Conservation (phyloP, 35 echinoderm and acorn worm species). For the Hemicentrotus pulcherrimus region DNA sequence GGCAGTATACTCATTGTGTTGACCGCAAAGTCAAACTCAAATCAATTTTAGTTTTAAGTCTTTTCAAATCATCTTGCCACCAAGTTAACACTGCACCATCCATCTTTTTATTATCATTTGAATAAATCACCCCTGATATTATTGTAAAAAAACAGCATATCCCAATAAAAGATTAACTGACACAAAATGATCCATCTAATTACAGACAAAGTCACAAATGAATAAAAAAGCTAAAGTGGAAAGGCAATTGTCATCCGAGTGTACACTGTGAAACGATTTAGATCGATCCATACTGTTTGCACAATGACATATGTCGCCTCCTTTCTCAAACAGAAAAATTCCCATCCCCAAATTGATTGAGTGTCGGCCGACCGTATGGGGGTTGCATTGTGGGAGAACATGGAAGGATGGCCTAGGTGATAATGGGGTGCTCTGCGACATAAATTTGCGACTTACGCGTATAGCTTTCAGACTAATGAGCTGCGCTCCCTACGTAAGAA, state of each 20-base stretch:
- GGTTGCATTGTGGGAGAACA: neutral
- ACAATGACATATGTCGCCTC: constrained; percentile 21
- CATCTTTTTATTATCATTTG: neutral
- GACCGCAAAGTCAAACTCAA: too few relatives aligned
- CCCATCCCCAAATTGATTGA: neutral
- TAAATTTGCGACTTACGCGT: constrained; percentile 28
- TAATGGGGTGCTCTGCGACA: neutral
- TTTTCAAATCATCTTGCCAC: neutral
- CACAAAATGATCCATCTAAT: neutral
- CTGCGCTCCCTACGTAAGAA: constrained; percentile 10
- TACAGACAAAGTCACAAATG: neutral
- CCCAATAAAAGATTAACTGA: neutral
- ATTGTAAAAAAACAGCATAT: neutral
- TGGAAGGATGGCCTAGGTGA: neutral
- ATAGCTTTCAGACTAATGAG: constrained; percentile 31
- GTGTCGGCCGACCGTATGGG: neutral
- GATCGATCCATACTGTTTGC: neutral
- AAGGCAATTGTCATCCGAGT: neutral
- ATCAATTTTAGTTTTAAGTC: too few relatives aligned
- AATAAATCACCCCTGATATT: neutral
- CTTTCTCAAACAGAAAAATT: constrained; percentile 17
- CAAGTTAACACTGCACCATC: neutral
- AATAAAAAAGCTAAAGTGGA: neutral
- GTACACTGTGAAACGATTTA: neutral
- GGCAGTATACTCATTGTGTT: too few relatives aligned